Base-by-base conservation (phyloP, 2,797 vertebrate species). In the Australoheros facetus region DNA sequence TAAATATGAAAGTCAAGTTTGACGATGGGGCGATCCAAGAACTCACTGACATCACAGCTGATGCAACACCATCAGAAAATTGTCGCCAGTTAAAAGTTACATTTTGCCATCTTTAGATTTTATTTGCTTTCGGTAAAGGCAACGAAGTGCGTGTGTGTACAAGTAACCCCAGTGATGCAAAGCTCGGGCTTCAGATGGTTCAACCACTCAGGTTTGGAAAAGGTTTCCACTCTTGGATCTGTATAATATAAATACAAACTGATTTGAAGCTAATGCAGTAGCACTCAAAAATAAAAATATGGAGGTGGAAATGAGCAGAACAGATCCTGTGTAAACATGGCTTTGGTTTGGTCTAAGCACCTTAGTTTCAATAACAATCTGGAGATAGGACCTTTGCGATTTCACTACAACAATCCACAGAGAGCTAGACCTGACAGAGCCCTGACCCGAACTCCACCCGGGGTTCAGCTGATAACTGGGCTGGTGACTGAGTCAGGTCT, bases 81-180 rank as follows among this genome's bases (percentile, higher is more conserved):
- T 14, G 10, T 0, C 60, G 42, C 13, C 21, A 42, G 21, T 42
- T 42, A 42, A 64, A 64, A 64, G 60, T 17, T 23, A 17, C 4
- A 39, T 48, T 4, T 17, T 9, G 45, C 14, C n/a, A 42, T 14
- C n/a, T 42, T 4, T 64, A 16, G 37, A 26, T 42, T 26, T 64
- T 2, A 62, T 42, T n/a, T 21, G 7, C 39, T 42, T 62, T 62
- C 1, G 1, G 0, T 62, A 21, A 21, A 0, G 13, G 34, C 39
- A 28, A 19, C 4, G 2, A 66, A 23, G 0, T 19, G 39, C 48
- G 62, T 3, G 9, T 45, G 10, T 0, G 3, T 14, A 17, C 4
- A 16, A 16, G 13, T 5, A 45, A 45, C 5, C 42, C 42, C 13
- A 2, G 14, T 45, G 42, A 48, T 14, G 14, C 45, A 48, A 48